Percentiles rank a stretch among this genome's conserved stretches.
These are phyloP conservation scores for Epistrophe grossulariae DNA, from an alignment of 2,888 invertebrate species.

Conservation along the genomic window DNA sequence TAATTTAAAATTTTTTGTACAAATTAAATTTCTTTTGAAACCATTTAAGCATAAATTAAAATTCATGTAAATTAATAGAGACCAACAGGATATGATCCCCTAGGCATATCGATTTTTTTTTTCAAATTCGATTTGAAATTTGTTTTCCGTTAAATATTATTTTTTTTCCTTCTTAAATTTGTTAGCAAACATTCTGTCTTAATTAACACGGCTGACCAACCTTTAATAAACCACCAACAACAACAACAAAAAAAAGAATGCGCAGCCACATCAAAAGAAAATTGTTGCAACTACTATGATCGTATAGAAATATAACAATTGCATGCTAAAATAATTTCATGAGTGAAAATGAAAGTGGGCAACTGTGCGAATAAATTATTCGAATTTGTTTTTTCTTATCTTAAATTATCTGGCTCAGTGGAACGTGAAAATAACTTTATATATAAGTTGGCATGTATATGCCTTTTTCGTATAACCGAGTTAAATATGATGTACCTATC, in stretches of 20 bases:
- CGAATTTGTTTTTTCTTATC: conserved; percentile 25
- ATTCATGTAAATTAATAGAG: conserved; percentile 47
- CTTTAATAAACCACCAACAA: neutral
- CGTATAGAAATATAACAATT: conserved; percentile 41
- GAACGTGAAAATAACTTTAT: conserved; percentile 49
- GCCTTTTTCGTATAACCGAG: conserved; percentile 1
- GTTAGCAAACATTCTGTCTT: neutral
- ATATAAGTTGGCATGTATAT: conserved; percentile 20
- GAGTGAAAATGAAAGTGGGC: conserved; percentile 67
- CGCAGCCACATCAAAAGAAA: conserved; percentile 33
- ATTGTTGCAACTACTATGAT: conserved; percentile 38
- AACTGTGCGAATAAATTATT: conserved; percentile 47
- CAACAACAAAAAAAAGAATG: conserved; percentile 8
- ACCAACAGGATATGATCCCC: conserved; percentile 8
- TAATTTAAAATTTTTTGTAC: too few relatives aligned
- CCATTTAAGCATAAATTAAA: neutral
- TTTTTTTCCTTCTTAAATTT: neutral
- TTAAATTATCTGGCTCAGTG: conserved; percentile 66
- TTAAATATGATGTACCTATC: conserved; percentile 12
- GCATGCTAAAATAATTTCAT: conserved; percentile 43
- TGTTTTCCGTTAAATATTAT: neutral
- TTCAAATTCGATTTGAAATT: neutral
- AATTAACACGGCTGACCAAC: conserved; percentile 35
- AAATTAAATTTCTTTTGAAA: too few relatives aligned
- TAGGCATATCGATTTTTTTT: neutral